Evolutionary conservation across 2,888 invertebrate genomes (phyloP), one percentile per base, ranked within the genome.

Genomic region (Drosophila kuntzei): DNA sequence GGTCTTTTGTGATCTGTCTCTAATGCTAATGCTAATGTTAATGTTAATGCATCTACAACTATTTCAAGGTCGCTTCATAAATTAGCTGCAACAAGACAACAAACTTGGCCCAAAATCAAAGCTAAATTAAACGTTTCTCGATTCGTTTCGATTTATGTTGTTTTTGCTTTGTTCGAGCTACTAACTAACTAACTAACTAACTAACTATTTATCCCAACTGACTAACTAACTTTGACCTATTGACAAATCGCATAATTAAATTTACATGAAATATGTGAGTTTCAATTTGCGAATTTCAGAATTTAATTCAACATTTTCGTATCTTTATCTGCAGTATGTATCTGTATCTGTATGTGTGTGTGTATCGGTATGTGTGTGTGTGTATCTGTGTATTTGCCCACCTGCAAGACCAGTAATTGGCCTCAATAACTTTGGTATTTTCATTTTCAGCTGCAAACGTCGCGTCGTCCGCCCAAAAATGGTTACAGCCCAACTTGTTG

Each of bases 401-500:
- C 85, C 89, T 85, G 85, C 89, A 79, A 89, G 84, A 89, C 80
- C 72, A 89, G 87, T 81, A 87, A 85, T 85, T 89, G 85, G 89
- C 89, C 89, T 81, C 84, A 85, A 85, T 85, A 85, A 89, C 89
- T 85, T 85, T 89, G 89, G 89, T 85, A 85, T 85, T 85, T 85
- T 88, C 76, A 85, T 85, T 85, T 85, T 88, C 76, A 69, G 57
- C 50, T 59, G 66, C 79, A 76, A 76, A 51, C 32, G 54, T 39
- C 63, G 32, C 54, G 58, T 68, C 78, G 76, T 68, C 71, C 87
- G 85, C 87, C 81, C 85, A 85, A 82, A 79, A 82, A 82, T 87
- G 80, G 88, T 78, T 76, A 57, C 78, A 49, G 76, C 78, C 75
- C 75, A 78, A 73, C 63, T 74, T 57, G 46, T 37, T 43, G 71